phyloP scores from a whole-genome alignment of 2,797 vertebrate species.

The Alexandromys oeconomus region DNA sequence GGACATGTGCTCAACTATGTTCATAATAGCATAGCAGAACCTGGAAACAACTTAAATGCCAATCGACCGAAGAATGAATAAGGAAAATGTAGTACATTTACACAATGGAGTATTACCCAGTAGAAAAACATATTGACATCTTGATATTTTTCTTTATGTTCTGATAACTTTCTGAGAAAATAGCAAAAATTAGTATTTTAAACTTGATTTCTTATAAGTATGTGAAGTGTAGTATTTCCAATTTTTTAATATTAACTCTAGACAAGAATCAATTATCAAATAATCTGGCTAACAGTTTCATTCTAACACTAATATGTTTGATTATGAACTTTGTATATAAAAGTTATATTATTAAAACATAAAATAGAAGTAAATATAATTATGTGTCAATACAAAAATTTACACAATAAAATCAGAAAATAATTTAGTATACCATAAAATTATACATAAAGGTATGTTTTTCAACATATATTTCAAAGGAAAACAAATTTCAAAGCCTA shows the following conservation, averaged over 20 bases:
- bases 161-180: background rate
- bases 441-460: background rate
- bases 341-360: background rate
- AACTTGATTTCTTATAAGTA: background rate
- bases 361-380: background rate
- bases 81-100: too few species aligned
- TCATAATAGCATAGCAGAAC: too few species aligned
- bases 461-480: background rate
- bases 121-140: too few species aligned
- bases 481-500: background rate
- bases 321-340: background rate
- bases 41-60: too few species aligned
- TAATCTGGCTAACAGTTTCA: background rate
- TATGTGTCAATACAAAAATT: background rate
- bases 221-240: background rate
- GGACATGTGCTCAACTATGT: too few species aligned
- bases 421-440: background rate
- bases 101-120: too few species aligned
- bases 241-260: background rate
- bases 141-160: background rate
- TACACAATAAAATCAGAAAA: background rate
- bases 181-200: background rate
- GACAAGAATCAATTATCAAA: background rate
- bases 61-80: accelerated
- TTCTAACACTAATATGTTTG: background rate